phyloP scores from a whole-genome alignment of 2,113 vertebrate species.

The Atractosteus spatula region DNA sequence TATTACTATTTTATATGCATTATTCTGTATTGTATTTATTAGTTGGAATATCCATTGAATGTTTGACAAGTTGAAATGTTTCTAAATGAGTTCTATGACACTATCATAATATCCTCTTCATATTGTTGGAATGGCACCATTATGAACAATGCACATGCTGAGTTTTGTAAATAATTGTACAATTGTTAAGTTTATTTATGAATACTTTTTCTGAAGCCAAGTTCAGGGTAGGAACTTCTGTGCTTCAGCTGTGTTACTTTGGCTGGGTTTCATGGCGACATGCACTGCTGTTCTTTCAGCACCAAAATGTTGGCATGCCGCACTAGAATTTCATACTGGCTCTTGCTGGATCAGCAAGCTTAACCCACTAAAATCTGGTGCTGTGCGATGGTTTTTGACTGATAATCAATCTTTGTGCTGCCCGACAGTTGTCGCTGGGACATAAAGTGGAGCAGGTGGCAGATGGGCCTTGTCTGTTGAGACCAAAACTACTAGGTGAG shows the following conservation, averaged over 20 bases:
- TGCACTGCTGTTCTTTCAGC: constrained; percentile 84
- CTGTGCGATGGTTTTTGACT: constrained; percentile 86
- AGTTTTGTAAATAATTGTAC: constrained; percentile 19
- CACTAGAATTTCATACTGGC: constrained; percentile 80
- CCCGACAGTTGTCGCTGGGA: constrained; percentile 94
- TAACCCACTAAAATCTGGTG: constrained; percentile 92
- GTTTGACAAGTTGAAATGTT: too few species aligned
- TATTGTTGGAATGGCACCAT: too few species aligned
- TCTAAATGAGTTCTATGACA: too few species aligned
- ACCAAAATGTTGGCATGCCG: constrained; percentile 80
- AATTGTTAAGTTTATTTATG: constrained; percentile 50
- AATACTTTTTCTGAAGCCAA: constrained; percentile 53
- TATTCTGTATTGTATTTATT: too few species aligned
- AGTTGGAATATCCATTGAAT: too few species aligned
- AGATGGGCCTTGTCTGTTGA: constrained; percentile 89
- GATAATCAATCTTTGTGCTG: constrained; percentile 93
- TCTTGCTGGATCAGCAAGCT: constrained; percentile 96
- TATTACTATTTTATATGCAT: too few species aligned
- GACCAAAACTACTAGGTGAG: constrained; percentile 83
- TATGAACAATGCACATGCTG: too few species aligned
- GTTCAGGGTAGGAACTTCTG: constrained; percentile 69
- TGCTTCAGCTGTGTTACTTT: constrained; percentile 80
- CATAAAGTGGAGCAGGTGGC: constrained; percentile 85
- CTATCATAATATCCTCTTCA: too few species aligned
- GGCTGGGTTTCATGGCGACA: constrained; percentile 79